A percentile compares a stretch with the other conserved stretches of the same genome.
Evolutionary conservation across 2,888 invertebrate genomes (phyloP).

Genomic region (Pristionchus entomophagus): DNA sequence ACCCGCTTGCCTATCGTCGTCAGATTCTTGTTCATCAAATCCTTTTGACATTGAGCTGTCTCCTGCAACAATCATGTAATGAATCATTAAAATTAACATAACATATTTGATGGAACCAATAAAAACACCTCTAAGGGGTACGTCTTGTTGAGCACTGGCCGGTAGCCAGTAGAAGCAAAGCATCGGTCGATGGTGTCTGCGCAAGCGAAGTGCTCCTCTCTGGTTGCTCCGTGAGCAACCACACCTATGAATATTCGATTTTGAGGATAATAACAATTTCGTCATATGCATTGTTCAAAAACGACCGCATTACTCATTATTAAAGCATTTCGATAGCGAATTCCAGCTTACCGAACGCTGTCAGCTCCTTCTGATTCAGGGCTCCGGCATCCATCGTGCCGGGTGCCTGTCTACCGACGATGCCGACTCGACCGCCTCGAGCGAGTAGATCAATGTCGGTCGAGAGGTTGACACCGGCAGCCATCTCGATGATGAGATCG

Average conservation of each 20-base stretch:
- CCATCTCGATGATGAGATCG: slow-evolving; percentile 81
- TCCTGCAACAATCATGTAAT: slow-evolving; percentile 53
- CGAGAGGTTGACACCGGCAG: slow-evolving; percentile 80
- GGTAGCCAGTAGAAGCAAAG: slow-evolving; percentile 50
- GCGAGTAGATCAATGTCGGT: slow-evolving; percentile 78
- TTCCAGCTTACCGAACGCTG: slow-evolving; percentile 77
- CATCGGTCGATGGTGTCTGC: slow-evolving; percentile 50
- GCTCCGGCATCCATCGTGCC: slow-evolving; percentile 77
- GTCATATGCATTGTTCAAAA: no score
- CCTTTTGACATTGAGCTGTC: slow-evolving; percentile 18
- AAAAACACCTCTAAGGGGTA: no score
- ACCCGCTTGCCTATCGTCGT: slow-evolving; percentile 5
- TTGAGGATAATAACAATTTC: background rate
- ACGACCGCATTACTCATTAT: no score
- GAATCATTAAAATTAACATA: no score
- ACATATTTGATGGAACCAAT: no score
- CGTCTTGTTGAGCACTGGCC: slow-evolving; percentile 54
- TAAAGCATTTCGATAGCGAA: no score
- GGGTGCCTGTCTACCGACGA: slow-evolving; percentile 78
- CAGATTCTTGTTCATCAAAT: background rate
- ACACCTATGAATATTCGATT: slow-evolving; percentile 51
- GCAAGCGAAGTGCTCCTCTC: slow-evolving; percentile 46
- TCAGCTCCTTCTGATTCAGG: slow-evolving; percentile 77
- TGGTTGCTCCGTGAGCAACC: slow-evolving; percentile 49
- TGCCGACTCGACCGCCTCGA: slow-evolving; percentile 58